Percentiles rank a stretch among this genome's conserved stretches.
Conservation (phyloP, 2,113 vertebrate species). For the Neomonachus schauinslandi region DNA sequence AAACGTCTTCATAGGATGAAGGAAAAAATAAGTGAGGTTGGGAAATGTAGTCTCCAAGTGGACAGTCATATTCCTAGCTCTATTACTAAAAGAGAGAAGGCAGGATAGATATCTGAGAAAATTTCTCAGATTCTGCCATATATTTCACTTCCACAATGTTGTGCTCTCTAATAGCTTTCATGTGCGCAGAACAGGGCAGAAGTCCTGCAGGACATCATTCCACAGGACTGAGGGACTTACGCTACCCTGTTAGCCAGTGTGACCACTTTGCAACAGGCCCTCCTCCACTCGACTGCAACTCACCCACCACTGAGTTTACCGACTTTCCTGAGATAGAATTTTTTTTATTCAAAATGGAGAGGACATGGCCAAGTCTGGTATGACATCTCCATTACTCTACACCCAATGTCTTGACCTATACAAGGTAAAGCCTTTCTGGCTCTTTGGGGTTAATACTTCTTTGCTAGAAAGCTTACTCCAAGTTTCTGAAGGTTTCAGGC, state of each 20-base stretch:
- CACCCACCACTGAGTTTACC: not conserved
- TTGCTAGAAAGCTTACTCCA: not conserved
- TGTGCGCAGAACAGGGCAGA: not conserved
- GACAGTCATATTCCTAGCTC: not conserved
- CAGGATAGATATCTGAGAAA: not conserved
- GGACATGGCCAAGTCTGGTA: not conserved
- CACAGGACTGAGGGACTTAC: not conserved
- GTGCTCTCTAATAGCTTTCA: not conserved
- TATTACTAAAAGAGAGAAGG: not conserved
- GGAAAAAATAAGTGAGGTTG: not conserved
- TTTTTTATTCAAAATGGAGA: constrained; percentile 4
- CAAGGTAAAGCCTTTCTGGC: not conserved
- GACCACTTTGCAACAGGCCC: not conserved
- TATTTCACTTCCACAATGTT: too few species aligned
- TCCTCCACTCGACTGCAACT: not conserved
- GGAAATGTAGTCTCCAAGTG: not conserved
- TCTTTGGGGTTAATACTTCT: not conserved
- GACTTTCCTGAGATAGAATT: not conserved
- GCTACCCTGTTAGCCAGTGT: not conserved
- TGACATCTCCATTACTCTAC: not conserved
- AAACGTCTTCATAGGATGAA: not conserved
- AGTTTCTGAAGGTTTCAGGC: not conserved
- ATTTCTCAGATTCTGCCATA: not conserved
- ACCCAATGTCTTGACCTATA: not conserved
- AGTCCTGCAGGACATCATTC: not conserved